Evolutionary conservation across 2,888 invertebrate genomes (phyloP), one percentile per base, ranked within the genome.

Genomic region (Noctua janthina): DNA sequence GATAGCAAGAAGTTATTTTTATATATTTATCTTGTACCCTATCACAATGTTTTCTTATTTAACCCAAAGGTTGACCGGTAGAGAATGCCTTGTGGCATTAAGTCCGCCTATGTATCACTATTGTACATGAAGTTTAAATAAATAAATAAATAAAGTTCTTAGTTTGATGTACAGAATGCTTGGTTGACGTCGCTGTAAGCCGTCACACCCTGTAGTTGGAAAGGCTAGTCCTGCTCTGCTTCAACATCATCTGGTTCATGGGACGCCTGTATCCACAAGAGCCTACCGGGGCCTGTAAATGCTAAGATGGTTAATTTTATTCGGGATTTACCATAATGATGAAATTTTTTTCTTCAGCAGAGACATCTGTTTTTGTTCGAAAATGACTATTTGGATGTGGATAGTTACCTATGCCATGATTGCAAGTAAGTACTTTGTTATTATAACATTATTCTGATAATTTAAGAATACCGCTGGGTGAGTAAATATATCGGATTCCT

Each of bases 321-420:
- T 29, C 17, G 10, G 15, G 62, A 23, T 56, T 62, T 15, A 20
- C 39, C 20, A 20, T 20, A 10, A 35, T 39, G 17, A 66, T 4
- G 5, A 66, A 39, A 10, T 0, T 66, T 66, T 39, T 66, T 66
- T 66, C 10, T 39, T 66, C 20, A 17, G 29, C 20, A 68, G 17
- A 46, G 46, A 15, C n/a, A 68, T n/a, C 68, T 8, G 7, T 3
- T 23, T 39, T 1, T 23, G 23, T 23, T 43, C 15, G 15, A 68
- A 62, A n/a, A 76, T 78, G 76, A 39, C 20, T 7, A 39, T 39
- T 17, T 91, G 87, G 89, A 80, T 84, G 39, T 92, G 90, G 89
- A 29, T 92, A 15, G 17, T 87, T n/a, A 15, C 13, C 54, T 87
- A 35, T 89, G 62, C 35, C 35, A 2, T 81, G 23, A 79, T 79